phyloP scores from a whole-genome alignment of 2,797 vertebrate genomes.

The Poecilia velifera region DNA sequence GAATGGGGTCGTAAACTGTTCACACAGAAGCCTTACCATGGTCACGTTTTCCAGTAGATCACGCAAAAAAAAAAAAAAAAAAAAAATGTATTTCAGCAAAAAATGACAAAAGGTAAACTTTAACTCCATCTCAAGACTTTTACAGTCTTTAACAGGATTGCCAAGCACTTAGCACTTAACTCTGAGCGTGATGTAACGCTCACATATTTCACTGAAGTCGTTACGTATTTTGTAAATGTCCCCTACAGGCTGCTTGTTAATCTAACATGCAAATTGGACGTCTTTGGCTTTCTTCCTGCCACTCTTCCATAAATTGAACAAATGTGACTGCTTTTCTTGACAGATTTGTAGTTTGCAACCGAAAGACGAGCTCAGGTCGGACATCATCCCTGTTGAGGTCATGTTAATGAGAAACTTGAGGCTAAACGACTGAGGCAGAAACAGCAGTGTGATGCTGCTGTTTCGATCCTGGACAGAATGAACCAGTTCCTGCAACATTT shows the following conservation, averaged over 20 bases:
- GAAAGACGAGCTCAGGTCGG: constrained; percentile 53
- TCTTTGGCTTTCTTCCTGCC: neutral
- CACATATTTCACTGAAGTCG: neutral
- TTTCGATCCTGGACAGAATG: constrained; percentile 11
- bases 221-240: neutral
- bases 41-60: no score
- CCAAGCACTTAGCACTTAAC: neutral
- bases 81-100: neutral
- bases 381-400: constrained; percentile 55
- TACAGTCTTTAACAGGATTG: neutral
- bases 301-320: constrained; percentile 41
- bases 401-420: constrained; percentile 35
- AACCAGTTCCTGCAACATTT: constrained; percentile 4
- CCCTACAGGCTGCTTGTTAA: no score
- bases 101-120: neutral
- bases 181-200: neutral
- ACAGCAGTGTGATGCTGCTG: constrained; percentile 9
- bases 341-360: constrained; percentile 55
- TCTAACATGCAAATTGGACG: no score
- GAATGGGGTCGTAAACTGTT: no score
- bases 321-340: constrained; percentile 40
- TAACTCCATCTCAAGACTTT: neutral
- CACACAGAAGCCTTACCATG: no score
- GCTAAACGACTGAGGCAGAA: constrained; percentile 38
- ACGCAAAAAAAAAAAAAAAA: neutral